A percentile compares a stretch with the other conserved stretches of the same genome.
Evolutionary conservation across 2,888 invertebrate genomes (phyloP).

Genomic region (Calameuta pallipes): DNA sequence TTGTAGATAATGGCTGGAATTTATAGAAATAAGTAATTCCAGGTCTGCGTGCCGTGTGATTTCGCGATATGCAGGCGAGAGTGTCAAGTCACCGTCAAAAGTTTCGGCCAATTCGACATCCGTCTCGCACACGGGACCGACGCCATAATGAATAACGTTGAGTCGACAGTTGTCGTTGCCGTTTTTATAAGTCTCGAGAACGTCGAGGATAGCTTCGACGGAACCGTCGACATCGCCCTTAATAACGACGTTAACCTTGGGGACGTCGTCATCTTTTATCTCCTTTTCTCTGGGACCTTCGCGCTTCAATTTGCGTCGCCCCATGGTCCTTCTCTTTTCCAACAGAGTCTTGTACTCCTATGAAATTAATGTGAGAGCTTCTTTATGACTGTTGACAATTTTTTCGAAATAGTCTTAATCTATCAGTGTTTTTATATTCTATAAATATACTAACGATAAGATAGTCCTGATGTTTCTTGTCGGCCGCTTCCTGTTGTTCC

Average conservation of each 20-base stretch:
- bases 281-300: slow-evolving; percentile 74
- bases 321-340: slow-evolving; percentile 72
- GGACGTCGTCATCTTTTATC: slow-evolving; percentile 68
- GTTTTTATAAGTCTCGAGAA: slow-evolving; percentile 87
- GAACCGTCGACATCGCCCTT: slow-evolving; percentile 96
- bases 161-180: slow-evolving; percentile 76
- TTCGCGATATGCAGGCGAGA: too few relatives aligned
- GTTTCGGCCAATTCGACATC: slow-evolving; percentile 85
- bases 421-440: background rate
- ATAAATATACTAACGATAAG: slow-evolving; percentile 57
- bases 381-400: background rate
- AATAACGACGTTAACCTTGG: slow-evolving; percentile 72
- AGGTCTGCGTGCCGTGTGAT: background rate
- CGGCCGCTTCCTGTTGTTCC: slow-evolving; percentile 73
- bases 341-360: slow-evolving; percentile 74
- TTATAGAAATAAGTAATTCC: slow-evolving; percentile 24
- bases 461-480: slow-evolving; percentile 76
- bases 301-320: slow-evolving; percentile 69
- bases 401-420: background rate
- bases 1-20: slow-evolving; percentile 82
- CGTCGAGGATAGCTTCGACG: slow-evolving; percentile 93
- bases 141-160: slow-evolving; percentile 89
- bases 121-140: slow-evolving; percentile 85
- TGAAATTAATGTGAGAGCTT: slow-evolving; percentile 10
- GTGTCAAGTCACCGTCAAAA: slow-evolving; percentile 70